Percentiles rank a stretch among this genome's conserved stretches.
Evolutionary conservation across 2,113 vertebrate species (phyloP).

Genomic region (human (Homo sapiens)): DNA sequence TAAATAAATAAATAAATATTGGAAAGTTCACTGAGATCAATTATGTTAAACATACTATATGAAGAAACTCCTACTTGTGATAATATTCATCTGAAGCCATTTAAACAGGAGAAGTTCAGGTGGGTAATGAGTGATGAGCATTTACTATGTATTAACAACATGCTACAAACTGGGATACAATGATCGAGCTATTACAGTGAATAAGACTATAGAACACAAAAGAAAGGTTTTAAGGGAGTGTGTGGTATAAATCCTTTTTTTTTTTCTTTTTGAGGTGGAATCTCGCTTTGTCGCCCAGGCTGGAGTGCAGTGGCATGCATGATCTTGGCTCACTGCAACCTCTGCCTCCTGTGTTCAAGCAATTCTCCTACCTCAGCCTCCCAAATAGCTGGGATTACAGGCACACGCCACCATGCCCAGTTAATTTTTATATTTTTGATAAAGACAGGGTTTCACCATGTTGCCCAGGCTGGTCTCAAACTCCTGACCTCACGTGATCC

Average conservation of each 20-base stretch:
- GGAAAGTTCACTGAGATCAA: background rate
- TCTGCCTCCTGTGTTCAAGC: background rate
- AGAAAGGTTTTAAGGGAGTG: background rate
- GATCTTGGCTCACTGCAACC: background rate
- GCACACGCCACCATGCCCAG: no score
- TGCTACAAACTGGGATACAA: background rate
- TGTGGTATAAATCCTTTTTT: background rate
- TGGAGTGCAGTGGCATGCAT: background rate
- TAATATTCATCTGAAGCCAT: background rate
- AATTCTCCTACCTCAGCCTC: background rate
- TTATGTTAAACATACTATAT: conserved; percentile 6
- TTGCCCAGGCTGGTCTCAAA: no score
- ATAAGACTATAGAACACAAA: background rate
- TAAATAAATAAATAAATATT: background rate
- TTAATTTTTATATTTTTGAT: no score
- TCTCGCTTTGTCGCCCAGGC: background rate
- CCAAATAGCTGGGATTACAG: background rate
- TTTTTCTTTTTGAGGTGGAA: background rate
- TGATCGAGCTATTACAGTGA: background rate
- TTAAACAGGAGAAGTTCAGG: background rate
- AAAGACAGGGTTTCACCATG: no score
- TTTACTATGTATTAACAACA: background rate
- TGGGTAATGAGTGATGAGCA: background rate
- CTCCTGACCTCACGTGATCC: no score
- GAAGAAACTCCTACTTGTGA: background rate